Evolutionary conservation across 2,888 invertebrate genomes (phyloP).

Genomic region (Mechanitis mazaeus): DNA sequence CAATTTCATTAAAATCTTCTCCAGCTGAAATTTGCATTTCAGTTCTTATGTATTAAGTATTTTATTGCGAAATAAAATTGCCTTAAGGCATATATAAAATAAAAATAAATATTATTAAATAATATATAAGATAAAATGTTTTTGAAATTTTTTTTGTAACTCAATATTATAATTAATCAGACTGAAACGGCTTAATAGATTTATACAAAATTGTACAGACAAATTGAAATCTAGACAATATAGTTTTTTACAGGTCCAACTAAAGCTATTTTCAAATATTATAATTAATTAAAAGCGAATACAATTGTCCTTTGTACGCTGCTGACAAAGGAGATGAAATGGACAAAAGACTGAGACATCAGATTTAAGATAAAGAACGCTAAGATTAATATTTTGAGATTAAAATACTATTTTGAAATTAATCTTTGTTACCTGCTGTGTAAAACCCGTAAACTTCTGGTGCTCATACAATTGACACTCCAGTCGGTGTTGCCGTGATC

Average conservation of each 20-base stretch:
- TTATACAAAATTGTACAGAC: neutral
- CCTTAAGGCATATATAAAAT: too few species aligned
- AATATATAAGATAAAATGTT: too few species aligned
- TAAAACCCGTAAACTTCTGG: constrained; percentile 89
- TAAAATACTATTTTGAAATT: neutral
- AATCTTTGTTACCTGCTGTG: constrained; percentile 82
- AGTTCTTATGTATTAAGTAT: neutral
- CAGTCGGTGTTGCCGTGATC: constrained; percentile 97
- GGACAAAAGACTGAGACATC: constrained; percentile 10
- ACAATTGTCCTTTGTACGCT: neutral
- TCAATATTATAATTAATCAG: neutral
- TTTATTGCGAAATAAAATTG: too few species aligned
- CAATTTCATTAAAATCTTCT: constrained; percentile 20
- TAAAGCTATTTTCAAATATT: neutral
- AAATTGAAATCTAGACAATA: neutral
- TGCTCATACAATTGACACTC: constrained; percentile 97
- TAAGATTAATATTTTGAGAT: constrained; percentile 11
- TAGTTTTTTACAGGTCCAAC: neutral
- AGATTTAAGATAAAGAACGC: constrained; percentile 17
- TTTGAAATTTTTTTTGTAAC: too few species aligned
- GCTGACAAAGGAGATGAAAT: neutral
- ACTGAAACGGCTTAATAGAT: neutral
- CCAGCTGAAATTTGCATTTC: neutral
- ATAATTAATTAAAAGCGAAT: neutral
- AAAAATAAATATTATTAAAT: too few species aligned